Percentiles rank a stretch among this genome's conserved stretches.
Conservation (phyloP, 1,140 invertebrate genomes). For the Pollicipes pollicipes region DNA sequence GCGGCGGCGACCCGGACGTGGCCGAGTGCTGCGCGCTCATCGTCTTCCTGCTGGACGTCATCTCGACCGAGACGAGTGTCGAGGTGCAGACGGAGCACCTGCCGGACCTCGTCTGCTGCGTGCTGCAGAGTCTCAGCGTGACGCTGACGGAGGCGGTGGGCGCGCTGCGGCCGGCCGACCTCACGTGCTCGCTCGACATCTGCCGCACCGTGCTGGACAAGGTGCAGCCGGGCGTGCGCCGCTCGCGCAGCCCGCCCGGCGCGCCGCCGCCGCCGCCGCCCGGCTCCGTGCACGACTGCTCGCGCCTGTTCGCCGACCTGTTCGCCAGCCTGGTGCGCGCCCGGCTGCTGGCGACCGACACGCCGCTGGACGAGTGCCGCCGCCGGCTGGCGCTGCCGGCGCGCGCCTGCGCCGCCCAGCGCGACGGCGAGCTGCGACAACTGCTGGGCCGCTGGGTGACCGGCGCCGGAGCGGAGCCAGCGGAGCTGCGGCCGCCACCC, state of each 20-base stretch:
- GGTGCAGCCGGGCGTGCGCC: background rate
- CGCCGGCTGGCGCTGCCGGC: background rate
- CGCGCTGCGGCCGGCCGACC: background rate
- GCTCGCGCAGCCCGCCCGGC: too few species aligned
- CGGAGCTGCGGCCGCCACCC: background rate
- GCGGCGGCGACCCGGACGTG: constrained; percentile 22
- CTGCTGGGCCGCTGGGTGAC: background rate
- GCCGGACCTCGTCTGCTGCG: constrained; percentile 47
- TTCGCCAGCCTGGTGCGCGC: background rate
- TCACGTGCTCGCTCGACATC: background rate
- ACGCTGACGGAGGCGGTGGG: background rate
- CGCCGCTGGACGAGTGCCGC: background rate
- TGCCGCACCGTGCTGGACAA: background rate
- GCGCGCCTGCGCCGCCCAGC: background rate
- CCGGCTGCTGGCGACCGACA: background rate
- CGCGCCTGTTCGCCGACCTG: background rate
- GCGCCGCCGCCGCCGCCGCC: background rate
- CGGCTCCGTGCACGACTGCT: background rate
- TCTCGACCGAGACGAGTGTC: constrained; percentile 57
- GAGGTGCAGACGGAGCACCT: constrained; percentile 64
- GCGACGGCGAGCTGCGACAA: background rate
- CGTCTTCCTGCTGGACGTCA: constrained; percentile 57
- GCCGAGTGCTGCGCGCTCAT: constrained; percentile 44
- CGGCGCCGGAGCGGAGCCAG: constrained; percentile 11
- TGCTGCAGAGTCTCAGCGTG: constrained; percentile 23